Conservation (phyloP, 1,140 invertebrate genomes). For the Lepidurus packardi region DNA sequence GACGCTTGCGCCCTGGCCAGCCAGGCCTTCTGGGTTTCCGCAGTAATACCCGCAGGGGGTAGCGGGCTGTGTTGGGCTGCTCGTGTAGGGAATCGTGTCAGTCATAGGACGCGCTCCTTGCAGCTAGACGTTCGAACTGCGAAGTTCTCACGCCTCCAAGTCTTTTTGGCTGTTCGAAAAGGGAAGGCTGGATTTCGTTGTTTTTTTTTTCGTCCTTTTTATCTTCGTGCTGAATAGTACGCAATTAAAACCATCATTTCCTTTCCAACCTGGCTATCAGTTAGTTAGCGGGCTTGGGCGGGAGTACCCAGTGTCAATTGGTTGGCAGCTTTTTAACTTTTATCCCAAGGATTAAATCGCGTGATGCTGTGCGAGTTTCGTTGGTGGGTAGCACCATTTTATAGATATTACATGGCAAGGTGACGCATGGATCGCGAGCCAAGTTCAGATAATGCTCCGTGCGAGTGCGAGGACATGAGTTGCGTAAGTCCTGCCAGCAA, state of each 20-base stretch:
- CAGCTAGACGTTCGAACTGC: not conserved
- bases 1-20: not conserved
- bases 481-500: not conserved
- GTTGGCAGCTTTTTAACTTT: not conserved
- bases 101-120: constrained; percentile 3
- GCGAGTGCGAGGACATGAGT: not conserved
- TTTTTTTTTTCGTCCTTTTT: not conserved
- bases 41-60: constrained; percentile 14
- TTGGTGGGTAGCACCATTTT: not conserved
- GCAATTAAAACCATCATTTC: not conserved
- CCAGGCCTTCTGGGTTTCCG: not conserved
- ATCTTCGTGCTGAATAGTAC: not conserved
- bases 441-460: not conserved
- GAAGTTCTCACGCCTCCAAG: not conserved
- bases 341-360: constrained; percentile 1
- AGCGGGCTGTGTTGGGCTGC: not conserved
- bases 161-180: not conserved
- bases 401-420: not conserved
- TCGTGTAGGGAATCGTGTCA: not conserved
- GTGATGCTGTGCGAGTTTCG: not conserved
- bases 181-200: too few relatives aligned
- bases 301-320: not conserved
- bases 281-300: not conserved
- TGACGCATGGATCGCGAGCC: not conserved
- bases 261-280: too few relatives aligned